Conservation (phyloP, 2,888 invertebrate species). For the Mesorhabditis belari region DNA sequence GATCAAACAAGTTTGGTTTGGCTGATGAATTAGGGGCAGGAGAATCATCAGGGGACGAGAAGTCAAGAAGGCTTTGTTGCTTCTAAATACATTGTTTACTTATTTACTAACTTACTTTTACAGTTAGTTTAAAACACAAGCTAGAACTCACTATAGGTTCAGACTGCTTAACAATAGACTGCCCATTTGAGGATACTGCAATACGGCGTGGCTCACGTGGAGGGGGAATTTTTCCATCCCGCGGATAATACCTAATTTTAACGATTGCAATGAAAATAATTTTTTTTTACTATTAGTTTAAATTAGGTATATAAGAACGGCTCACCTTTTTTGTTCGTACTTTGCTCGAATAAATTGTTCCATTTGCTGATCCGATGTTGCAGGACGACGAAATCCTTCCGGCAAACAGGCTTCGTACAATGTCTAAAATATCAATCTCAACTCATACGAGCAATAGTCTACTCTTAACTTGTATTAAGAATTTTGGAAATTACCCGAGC, state of each 20-base stretch:
- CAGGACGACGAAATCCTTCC: conserved; percentile 76
- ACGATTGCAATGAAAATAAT: neutral
- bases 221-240: neutral
- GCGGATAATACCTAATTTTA: neutral
- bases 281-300: no score
- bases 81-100: no score
- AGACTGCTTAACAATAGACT: neutral
- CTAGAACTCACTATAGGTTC: neutral
- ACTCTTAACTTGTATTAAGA: neutral
- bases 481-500: conserved; percentile 64
- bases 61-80: no score
- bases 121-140: neutral
- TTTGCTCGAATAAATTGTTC: conserved; percentile 94
- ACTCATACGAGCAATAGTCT: neutral
- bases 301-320: no score
- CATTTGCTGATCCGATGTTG: conserved; percentile 81
- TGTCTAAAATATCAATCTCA: neutral
- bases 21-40: no score
- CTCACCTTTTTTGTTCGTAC: conserved; percentile 90
- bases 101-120: no score
- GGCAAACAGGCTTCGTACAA: conserved; percentile 45
- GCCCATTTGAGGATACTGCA: neutral
- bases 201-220: neutral
- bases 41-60: no score
- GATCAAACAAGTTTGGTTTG: no score